Evolutionary conservation across 2,888 invertebrate genomes (phyloP).

Genomic region (Augochlorella aurata): DNA sequence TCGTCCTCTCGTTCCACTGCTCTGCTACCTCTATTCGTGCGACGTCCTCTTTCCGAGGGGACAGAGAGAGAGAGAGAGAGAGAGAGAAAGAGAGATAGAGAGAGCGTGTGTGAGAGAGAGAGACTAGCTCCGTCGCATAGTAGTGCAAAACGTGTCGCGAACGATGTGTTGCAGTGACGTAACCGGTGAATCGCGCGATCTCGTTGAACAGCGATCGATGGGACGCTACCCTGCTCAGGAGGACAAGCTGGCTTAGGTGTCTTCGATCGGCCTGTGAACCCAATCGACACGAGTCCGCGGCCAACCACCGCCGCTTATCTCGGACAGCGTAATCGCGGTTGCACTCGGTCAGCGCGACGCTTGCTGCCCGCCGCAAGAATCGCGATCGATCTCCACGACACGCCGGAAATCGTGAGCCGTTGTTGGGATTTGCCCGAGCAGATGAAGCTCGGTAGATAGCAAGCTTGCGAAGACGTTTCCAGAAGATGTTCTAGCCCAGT

Average conservation of each 20-base stretch:
- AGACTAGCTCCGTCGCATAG: background rate
- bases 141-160: background rate
- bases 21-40: too few relatives aligned
- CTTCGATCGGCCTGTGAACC: constrained; percentile 13
- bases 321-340: constrained; percentile 7
- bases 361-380: constrained; percentile 7
- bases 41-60: too few relatives aligned
- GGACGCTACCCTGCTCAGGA: background rate
- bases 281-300: background rate
- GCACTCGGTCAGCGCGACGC: background rate
- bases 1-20: too few relatives aligned
- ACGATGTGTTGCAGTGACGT: constrained; percentile 37
- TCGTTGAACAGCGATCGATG: background rate
- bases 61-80: too few relatives aligned
- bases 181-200: constrained; percentile 44
- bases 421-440: too few relatives aligned
- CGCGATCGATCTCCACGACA: background rate
- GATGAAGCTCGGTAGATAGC: too few relatives aligned
- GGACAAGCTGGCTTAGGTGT: constrained; percentile 13
- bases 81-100: too few relatives aligned
- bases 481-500: too few relatives aligned
- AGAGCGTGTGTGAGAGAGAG: too few relatives aligned
- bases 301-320: background rate
- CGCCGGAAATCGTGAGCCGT: background rate
- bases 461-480: too few relatives aligned